These are phyloP conservation scores for Oreocharis arfaki DNA, from an alignment of 2,113 vertebrate genomes.

Conservation along the genomic window DNA sequence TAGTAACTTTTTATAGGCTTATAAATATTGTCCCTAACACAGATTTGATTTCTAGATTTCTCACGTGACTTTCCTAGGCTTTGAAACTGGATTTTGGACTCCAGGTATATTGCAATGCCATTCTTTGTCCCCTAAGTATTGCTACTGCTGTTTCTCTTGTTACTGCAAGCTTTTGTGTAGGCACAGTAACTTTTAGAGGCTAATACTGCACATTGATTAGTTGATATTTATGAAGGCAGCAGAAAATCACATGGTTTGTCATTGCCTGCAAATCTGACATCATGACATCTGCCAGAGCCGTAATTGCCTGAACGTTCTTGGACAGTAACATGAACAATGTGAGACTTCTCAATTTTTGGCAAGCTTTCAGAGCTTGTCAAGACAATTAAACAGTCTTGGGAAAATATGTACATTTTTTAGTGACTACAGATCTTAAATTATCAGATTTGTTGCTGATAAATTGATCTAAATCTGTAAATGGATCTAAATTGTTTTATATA, in stretches of 20 bases:
- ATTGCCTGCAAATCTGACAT: constrained; percentile 23
- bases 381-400: background rate
- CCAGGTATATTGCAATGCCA: background rate
- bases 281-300: constrained; percentile 35
- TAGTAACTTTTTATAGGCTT: background rate
- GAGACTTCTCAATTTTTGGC: background rate
- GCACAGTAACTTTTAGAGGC: background rate
- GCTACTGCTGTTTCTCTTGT: background rate
- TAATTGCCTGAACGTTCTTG: background rate
- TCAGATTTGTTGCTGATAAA: background rate
- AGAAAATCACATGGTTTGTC: background rate
- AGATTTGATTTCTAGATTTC: background rate
- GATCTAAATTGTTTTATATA: background rate
- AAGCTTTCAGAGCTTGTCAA: constrained; percentile 4
- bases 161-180: background rate
- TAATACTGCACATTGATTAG: background rate
- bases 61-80: background rate
- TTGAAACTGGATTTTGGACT: background rate
- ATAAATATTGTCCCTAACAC: background rate
- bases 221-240: background rate
- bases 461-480: background rate
- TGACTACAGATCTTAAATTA: background rate
- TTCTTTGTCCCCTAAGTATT: background rate
- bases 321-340: background rate
- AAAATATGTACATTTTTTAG: background rate